These are phyloP conservation scores for Campoletis raptor DNA, from an alignment of 2,888 invertebrate species.

Conservation along the genomic window DNA sequence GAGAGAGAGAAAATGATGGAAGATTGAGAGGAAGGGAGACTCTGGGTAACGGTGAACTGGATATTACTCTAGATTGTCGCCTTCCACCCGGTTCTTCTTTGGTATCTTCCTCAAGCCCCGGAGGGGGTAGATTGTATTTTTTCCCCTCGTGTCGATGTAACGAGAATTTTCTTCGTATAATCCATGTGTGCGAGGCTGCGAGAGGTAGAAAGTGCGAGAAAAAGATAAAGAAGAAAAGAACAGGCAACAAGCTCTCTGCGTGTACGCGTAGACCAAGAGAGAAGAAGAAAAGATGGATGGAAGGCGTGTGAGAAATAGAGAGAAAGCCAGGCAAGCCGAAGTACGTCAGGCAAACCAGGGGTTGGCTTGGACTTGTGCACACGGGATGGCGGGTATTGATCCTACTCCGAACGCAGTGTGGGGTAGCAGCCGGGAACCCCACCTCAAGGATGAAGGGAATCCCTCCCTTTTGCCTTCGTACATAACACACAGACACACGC, in stretches of 20 bases:
- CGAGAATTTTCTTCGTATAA: conserved; percentile 44
- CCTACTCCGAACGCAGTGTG: conserved; percentile 82
- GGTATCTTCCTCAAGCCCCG: conserved; percentile 53
- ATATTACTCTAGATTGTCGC: conserved; percentile 45
- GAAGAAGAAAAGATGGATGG: conserved; percentile 32
- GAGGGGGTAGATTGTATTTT: conserved; percentile 39
- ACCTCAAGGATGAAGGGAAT: conserved; percentile 79
- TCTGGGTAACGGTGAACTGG: conserved; percentile 62
- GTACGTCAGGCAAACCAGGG: conserved; percentile 76
- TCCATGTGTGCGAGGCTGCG: conserved; percentile 24
- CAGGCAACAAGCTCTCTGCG: conserved; percentile 35
- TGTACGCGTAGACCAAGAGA: conserved; percentile 15
- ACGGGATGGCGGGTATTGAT: conserved; percentile 83
- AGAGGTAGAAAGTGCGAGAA: conserved; percentile 6
- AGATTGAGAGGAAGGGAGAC: conserved; percentile 47
- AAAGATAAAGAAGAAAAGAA: conserved; percentile 51
- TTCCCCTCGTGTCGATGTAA: conserved; percentile 34
- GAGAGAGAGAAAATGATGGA: conserved; percentile 5
- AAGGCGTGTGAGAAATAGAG: conserved; percentile 32
- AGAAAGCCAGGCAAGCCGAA: conserved; percentile 69
- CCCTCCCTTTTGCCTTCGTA: conserved; percentile 52
- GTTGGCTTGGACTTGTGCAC: conserved; percentile 82
- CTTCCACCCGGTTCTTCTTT: conserved; percentile 58
- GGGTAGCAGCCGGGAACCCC: conserved; percentile 80
- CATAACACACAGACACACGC: conserved; percentile 73